Evolutionary conservation across 1,140 invertebrate species (phyloP), one percentile per base, ranked within the genome.

Genomic region (Orchesella cincta): DNA sequence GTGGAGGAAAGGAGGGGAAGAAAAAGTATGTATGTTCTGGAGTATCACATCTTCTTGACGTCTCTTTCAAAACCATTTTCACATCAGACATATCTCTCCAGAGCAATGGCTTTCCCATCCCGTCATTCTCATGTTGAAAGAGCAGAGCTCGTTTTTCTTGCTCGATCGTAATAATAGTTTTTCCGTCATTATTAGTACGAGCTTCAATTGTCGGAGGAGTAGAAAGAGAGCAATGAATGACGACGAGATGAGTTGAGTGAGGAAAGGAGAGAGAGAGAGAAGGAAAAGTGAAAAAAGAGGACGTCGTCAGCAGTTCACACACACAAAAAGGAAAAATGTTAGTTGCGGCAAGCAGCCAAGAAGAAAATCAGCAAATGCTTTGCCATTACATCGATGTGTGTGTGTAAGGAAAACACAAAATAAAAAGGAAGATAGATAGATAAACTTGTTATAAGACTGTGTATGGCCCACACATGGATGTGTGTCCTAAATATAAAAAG

Each of bases 51-150:
- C 52, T 57, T 14, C 52, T 57, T 57, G 52, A 57, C 52, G 23
- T 57, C 52, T 57, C 52, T 57, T 57, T 57, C 52, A 57, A 57
- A 57, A 57, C 52, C 52, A 57, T 57, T 57, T 57, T 57, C 52
- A 57, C 52, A n/a, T n/a, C n/a, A n/a, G n/a, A n/a, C n/a, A 57
- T 57, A n/a, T 57, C 52, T 57, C 39, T 46, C 39, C 8, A 46
- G 20, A 12, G 39, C 39, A 8, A 12, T 20, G 39, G 8, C 39
- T 46, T 46, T 46, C 39, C 39, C 39, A 46, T 46, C 20, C 20
- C n/a, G n/a, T n/a, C n/a, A n/a, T n/a, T n/a, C n/a, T n/a, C n/a
- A n/a, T n/a, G n/a, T n/a, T n/a, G n/a, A n/a, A n/a, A n/a, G n/a
- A n/a, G n/a, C n/a, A n/a, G n/a, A n/a, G n/a, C n/a, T 5, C 39